These are phyloP conservation scores for Dendroctonus valens DNA, from an alignment of 1,140 invertebrate species.

Conservation along the genomic window DNA sequence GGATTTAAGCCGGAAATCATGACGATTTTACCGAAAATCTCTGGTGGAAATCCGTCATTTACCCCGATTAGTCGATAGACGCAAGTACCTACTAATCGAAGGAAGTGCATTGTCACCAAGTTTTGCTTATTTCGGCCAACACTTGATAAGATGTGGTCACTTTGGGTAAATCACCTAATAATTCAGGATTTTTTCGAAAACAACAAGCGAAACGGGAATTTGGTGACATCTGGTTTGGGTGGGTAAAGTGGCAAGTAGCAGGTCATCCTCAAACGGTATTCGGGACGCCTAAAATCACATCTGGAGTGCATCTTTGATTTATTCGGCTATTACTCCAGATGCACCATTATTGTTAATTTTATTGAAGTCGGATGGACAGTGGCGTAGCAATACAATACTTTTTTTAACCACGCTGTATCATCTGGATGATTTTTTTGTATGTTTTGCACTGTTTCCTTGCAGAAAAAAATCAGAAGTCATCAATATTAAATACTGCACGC, in stretches of 20 bases:
- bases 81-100: too few species aligned
- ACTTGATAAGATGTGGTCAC: too few species aligned
- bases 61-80: background rate
- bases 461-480: too few species aligned
- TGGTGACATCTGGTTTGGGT: slow-evolving; percentile 14
- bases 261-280: slow-evolving; percentile 16
- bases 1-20: background rate
- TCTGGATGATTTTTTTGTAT: too few species aligned
- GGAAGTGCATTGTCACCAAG: too few species aligned
- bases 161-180: too few species aligned
- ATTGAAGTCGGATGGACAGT: background rate
- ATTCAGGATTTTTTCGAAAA: too few species aligned
- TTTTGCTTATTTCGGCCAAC: too few species aligned
- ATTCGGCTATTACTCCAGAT: slow-evolving; percentile 16
- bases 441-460: too few species aligned
- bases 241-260: background rate
- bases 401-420: too few species aligned
- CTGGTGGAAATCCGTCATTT: background rate
- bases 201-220: background rate
- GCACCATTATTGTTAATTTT: slow-evolving; percentile 14
- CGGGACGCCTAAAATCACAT: slow-evolving; percentile 11
- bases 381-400: background rate
- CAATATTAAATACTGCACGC: too few species aligned
- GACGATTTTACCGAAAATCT: background rate
- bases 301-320: slow-evolving; percentile 24